phyloP scores from a whole-genome alignment of 2,113 vertebrate genomes.

The Deroptyus accipitrinus region DNA sequence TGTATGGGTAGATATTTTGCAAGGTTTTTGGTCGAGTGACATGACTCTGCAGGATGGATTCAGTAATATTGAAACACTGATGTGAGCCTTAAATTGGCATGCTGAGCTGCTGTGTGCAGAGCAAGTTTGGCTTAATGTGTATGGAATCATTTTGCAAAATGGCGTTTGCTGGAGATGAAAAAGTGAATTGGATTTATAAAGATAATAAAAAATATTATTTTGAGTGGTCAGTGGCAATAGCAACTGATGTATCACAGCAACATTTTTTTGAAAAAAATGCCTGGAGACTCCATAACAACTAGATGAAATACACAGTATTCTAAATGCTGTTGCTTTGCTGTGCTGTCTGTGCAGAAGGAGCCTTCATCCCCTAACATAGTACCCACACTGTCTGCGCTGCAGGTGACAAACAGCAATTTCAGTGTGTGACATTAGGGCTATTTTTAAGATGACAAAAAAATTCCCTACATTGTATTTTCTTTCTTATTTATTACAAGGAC shows the following conservation, averaged over 20 bases:
- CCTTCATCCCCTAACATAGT: not conserved
- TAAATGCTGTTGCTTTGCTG: not conserved
- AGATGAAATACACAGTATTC: not conserved
- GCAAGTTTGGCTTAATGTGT: not conserved
- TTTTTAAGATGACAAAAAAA: not conserved
- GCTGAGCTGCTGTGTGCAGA: not conserved
- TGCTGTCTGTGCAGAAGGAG: not conserved
- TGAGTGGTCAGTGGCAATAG: not conserved
- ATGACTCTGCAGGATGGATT: not conserved
- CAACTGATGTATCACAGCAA: not conserved
- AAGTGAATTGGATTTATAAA: not conserved
- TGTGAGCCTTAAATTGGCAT: not conserved
- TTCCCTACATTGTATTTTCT: not conserved
- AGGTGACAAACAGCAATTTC: not conserved
- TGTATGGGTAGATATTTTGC: not conserved
- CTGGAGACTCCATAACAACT: slow-evolving; percentile 5
- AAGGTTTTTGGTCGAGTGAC: not conserved
- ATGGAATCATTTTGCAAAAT: not conserved
- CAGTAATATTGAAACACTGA: not conserved
- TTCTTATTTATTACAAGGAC: not conserved
- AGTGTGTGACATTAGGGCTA: not conserved
- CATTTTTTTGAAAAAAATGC: not conserved
- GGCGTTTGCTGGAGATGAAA: not conserved
- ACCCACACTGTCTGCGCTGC: not conserved
- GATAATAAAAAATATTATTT: not conserved